A percentile compares a stretch with the other conserved stretches of the same genome.
phyloP scores from a whole-genome alignment of 2,888 invertebrate genomes.

The Euclidia mi region DNA sequence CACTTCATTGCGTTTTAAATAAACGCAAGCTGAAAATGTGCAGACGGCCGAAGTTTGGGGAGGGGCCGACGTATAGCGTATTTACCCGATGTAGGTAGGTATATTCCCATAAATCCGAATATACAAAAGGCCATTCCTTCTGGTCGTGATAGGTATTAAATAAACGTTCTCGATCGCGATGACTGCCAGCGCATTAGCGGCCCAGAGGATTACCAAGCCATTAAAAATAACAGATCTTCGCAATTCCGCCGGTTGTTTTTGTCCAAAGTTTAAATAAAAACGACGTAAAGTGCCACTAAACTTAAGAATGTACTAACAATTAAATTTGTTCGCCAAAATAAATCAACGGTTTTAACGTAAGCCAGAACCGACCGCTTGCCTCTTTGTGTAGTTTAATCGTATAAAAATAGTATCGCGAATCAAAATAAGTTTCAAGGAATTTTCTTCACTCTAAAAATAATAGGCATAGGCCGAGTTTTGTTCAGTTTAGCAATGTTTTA shows the following conservation, averaged over 20 bases:
- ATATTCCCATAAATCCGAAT: neutral
- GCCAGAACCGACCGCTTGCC: conserved; percentile 36
- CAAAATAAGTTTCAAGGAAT: conserved; percentile 53
- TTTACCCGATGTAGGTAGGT: too few relatives aligned
- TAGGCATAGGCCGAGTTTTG: conserved; percentile 22
- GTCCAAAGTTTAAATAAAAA: conserved; percentile 58
- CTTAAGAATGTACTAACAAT: conserved; percentile 53
- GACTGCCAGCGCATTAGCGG: conserved; percentile 39
- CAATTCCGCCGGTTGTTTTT: conserved; percentile 37
- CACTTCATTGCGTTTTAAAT: too few relatives aligned
- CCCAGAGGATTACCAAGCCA: conserved; percentile 53
- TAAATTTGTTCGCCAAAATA: conserved; percentile 41
- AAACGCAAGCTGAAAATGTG: too few relatives aligned
- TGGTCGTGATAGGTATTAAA: too few relatives aligned
- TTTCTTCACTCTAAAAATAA: conserved; percentile 50
- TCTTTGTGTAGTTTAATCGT: conserved; percentile 40
- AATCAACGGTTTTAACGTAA: conserved; percentile 44
- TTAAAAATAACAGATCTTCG: conserved; percentile 60
- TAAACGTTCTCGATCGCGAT: neutral
- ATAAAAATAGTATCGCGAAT: conserved; percentile 49
- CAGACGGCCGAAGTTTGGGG: too few relatives aligned
- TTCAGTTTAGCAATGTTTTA: conserved; percentile 16
- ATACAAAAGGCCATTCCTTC: neutral
- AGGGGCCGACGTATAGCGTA: too few relatives aligned
- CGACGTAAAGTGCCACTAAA: conserved; percentile 63